Base-by-base conservation (phyloP, 1,140 invertebrate species). In the Leptinotarsa defecta region DNA sequence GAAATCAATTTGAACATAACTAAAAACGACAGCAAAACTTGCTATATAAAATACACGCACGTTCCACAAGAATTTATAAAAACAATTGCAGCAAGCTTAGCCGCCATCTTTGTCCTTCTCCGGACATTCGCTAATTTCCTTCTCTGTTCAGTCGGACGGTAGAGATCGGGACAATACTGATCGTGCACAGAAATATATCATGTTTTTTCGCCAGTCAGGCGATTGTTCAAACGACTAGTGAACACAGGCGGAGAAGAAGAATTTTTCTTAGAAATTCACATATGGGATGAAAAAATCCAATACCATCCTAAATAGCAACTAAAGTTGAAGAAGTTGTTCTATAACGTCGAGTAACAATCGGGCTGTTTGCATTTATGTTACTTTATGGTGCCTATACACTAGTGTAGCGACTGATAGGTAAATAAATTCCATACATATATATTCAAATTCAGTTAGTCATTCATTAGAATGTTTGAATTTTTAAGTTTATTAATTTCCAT, bases 1-100 rank as follows among this genome's bases (percentile, higher is more conserved):
- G 79, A 81, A 81, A 81, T 81, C 81, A 80, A 81, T 81, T 81
- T 80, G 73, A 81, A 80, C 80, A 79, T 79, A 80, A 80, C 80
- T 76, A 81, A 81, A 81, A 81, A 81, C 76, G 76, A 75, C 74
- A 74, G 71, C 75, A 75, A 81, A 81, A 80, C 74, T 72, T 74
- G 80, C 78, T 73, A 80, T 81, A 81, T 80, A 81, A 81, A 81
- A 81, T 81, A 76, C 81, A 81, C 78, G 81, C 81, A 81, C 81
- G 81, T 81, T 79, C 75, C 48, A 74, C 68, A 57, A 78, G 81
- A 80, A 81, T 80, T 80, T 76, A 79, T 78, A 80, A 81, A 78
- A 81, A 80, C 78, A 78, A 79, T 80, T 75, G 76, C 77, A 57
- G 71, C 71, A 75, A 75, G 74, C 71, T 63, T 64, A 27, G 19